phyloP scores from a whole-genome alignment of 1,140 invertebrate species.

The Pachypeltis micranthus region DNA sequence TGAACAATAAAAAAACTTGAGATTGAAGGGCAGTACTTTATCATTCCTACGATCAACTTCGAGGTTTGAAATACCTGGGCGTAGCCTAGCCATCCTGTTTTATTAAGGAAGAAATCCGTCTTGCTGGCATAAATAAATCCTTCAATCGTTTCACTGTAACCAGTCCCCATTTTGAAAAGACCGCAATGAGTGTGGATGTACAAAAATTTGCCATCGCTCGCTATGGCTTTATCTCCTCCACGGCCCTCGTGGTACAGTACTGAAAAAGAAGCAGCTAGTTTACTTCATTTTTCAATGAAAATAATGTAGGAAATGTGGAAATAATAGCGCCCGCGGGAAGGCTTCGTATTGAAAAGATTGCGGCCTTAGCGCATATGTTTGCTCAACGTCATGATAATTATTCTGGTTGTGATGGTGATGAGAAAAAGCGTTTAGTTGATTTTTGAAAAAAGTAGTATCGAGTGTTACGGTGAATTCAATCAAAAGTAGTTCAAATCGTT shows the following conservation, averaged over 20 bases:
- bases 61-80: constrained; percentile 51
- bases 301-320: neutral
- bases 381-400: too few relatives aligned
- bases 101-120: constrained; percentile 62
- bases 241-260: neutral
- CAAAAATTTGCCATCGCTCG: constrained; percentile 77
- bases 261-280: too few relatives aligned
- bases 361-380: too few relatives aligned
- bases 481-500: too few relatives aligned
- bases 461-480: too few relatives aligned
- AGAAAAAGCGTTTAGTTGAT: too few relatives aligned
- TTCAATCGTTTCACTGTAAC: constrained; percentile 78
- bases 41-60: neutral
- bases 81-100: constrained; percentile 70
- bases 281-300: too few relatives aligned
- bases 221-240: constrained; percentile 39
- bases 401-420: too few relatives aligned
- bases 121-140: constrained; percentile 73
- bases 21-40: constrained; percentile 20
- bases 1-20: too few relatives aligned
- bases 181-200: constrained; percentile 70
- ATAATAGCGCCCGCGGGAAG: too few relatives aligned
- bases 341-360: too few relatives aligned
- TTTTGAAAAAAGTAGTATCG: too few relatives aligned
- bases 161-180: constrained; percentile 81